A percentile compares a stretch with the other conserved stretches of the same genome.
Conservation (phyloP, 1,140 invertebrate species). For the Teleopsis dalmanni region DNA sequence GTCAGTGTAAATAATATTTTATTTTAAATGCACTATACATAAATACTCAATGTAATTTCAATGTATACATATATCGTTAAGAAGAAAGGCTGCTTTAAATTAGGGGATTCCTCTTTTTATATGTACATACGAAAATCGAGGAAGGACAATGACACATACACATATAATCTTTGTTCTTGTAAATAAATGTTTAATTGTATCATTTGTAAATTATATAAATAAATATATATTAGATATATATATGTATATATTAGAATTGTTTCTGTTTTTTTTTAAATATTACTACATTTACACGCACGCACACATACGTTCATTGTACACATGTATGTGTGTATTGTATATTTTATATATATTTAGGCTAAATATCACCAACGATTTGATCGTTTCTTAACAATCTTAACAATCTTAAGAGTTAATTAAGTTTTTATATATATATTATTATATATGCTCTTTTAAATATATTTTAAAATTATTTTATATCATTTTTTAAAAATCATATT, state of each 20-base stretch:
- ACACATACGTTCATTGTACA: neutral
- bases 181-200: no score
- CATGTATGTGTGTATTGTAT: slow-evolving; percentile 4
- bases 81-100: no score
- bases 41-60: no score
- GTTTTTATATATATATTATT: neutral
- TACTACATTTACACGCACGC: neutral
- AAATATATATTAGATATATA: neutral
- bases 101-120: no score
- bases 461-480: neutral
- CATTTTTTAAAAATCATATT: neutral
- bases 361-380: slow-evolving; percentile 45
- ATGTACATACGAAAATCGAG: no score
- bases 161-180: no score
- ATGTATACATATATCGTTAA: no score
- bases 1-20: no score
- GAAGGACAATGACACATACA: no score
- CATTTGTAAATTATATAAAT: no score
- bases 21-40: no score
- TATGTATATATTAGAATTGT: neutral
- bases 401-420: slow-evolving; percentile 5
- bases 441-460: neutral
- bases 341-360: slow-evolving; percentile 33
- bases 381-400: slow-evolving; percentile 25
- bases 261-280: neutral